Evolutionary conservation across 1,140 invertebrate genomes (phyloP).

Genomic region (Listronotus bonariensis): DNA sequence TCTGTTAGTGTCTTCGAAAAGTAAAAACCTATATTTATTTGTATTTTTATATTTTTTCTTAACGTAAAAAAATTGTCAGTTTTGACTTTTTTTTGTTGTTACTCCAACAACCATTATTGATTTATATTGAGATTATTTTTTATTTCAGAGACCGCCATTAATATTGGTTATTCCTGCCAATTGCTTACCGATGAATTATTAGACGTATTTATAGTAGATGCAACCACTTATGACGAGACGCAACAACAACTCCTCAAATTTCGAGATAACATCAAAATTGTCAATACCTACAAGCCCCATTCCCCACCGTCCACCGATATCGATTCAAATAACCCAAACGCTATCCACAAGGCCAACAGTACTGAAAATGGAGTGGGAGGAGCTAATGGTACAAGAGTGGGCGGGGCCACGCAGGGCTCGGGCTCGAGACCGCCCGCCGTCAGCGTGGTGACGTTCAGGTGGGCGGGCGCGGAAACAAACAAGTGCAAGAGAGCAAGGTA

Average conservation of each 20-base stretch:
- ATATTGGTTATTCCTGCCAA: too few species aligned
- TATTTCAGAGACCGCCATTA: too few species aligned
- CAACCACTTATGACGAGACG: constrained; percentile 81
- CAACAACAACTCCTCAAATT: constrained; percentile 80
- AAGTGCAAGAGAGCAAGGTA: constrained; percentile 62
- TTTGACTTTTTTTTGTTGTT: too few species aligned
- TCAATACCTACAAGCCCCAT: constrained; percentile 66
- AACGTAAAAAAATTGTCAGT: too few species aligned
- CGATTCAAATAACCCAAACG: constrained; percentile 42
- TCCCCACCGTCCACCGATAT: constrained; percentile 52
- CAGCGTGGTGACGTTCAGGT: constrained; percentile 87
- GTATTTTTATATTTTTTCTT: too few species aligned
- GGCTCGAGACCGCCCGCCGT: constrained; percentile 68
- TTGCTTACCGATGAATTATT: too few species aligned
- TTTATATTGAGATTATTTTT: too few species aligned
- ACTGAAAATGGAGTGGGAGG: constrained; percentile 23
- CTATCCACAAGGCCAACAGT: constrained; percentile 41
- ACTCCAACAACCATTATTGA: too few species aligned
- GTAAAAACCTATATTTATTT: too few species aligned
- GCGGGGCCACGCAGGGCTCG: constrained; percentile 42
- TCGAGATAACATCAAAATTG: constrained; percentile 74
- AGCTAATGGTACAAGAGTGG: constrained; percentile 2
- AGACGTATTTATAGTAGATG: constrained; percentile 96
- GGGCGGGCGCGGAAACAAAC: constrained; percentile 58
- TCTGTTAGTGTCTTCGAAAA: too few species aligned